Percentiles rank a stretch among this genome's conserved stretches.
phyloP scores from a whole-genome alignment of 92 coral and sea anemone species.

The Epizoanthus rinbou region DNA sequence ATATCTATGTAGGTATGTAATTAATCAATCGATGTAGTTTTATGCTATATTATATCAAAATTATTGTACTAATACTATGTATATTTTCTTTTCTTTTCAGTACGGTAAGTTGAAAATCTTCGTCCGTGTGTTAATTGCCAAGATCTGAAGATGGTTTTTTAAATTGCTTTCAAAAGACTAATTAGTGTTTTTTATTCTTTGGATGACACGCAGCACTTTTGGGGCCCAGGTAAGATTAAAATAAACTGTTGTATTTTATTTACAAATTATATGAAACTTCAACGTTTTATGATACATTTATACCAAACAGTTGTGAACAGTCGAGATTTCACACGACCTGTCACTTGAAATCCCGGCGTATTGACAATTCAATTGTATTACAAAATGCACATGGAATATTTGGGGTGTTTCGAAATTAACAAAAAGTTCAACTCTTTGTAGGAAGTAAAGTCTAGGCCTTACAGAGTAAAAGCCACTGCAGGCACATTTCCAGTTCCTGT shows the following conservation, averaged over 20 bases:
- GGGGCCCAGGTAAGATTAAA: conserved; percentile 93
- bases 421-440: too few species aligned
- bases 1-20: conserved; percentile 89
- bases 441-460: too few species aligned
- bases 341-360: too few species aligned
- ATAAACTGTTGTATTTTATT: neutral
- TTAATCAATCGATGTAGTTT: neutral
- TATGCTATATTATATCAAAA: neutral
- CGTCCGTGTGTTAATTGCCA: neutral
- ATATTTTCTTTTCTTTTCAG: conserved; percentile 67
- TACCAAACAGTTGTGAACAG: too few species aligned
- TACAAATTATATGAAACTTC: neutral
- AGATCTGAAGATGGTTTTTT: conserved; percentile 4
- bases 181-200: conserved; percentile 37
- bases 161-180: conserved; percentile 4
- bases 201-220: conserved; percentile 83
- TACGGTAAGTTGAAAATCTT: conserved; percentile 84
- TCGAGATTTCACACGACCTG: too few species aligned
- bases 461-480: too few species aligned
- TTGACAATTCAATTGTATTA: too few species aligned
- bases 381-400: too few species aligned
- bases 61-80: neutral
- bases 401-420: too few species aligned
- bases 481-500: too few species aligned
- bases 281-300: neutral